Evolutionary conservation across 2,888 invertebrate genomes (phyloP), one percentile per base, ranked within the genome.

Genomic region (Ethmia dodecea): DNA sequence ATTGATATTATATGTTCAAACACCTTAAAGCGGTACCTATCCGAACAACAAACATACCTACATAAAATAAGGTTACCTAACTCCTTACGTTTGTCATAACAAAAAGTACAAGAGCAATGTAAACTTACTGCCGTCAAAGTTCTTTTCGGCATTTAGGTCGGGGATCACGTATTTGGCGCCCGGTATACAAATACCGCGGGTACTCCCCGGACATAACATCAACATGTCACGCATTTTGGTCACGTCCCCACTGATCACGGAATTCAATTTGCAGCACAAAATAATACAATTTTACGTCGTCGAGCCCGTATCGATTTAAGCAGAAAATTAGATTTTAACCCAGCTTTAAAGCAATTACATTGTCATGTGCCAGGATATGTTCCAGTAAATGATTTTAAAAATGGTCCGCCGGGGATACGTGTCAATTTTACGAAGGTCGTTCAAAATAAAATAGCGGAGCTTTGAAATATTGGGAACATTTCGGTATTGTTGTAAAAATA

Each of bases 191-290:
- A 37, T 6, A 24, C 27, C 2, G 6, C 26, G 8, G 16, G 33
- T 34, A 34, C 16, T 25, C 27, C 5, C 11, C 6, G 26, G 10
- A 26, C 26, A 12, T 11, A 26, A 26, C 26, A 18, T 36, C 31
- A 36, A 25, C 27, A 22, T 31, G 31, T 36, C 33, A 29, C 14
- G 31, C 8, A 37, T 37, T 36, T 33, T 40, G 50, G 55, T 69
- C 73, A 73, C 72, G 71, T 70, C 43, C 51, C 35, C 42, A 38
- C 55, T 65, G 70, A 72, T 70, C 69, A 58, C 59, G 47, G 48
- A 67, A 74, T 68, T 51, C 65, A 66, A 74, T 74, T 73, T 69
- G 54, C 55, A 57, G 62, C 57, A 40, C 63, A 71, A 74, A 75
- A 72, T 74, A 73, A 73, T 71, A 65, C 61, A 67, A 70, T 71